These are phyloP conservation scores for Heterohyrax brucei DNA, from an alignment of 2,797 vertebrate species.

Conservation along the genomic window DNA sequence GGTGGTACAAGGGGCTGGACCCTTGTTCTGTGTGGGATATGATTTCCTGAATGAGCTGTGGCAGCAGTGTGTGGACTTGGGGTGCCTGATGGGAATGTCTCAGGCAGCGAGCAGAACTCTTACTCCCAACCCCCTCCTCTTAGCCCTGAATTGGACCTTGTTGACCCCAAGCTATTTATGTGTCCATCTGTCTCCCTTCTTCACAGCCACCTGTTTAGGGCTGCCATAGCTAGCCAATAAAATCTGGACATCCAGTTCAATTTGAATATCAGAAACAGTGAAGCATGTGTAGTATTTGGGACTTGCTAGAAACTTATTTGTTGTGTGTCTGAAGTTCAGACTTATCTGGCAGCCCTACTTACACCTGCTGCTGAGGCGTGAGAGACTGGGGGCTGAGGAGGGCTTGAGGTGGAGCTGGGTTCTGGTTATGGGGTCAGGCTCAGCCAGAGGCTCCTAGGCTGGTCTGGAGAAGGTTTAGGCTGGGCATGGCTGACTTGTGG, in stretches of 20 bases:
- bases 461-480: not conserved
- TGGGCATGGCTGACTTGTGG: not conserved
- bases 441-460: accelerated
- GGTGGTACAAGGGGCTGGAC: not conserved
- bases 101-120: not conserved
- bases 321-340: not conserved
- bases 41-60: not conserved
- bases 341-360: not conserved
- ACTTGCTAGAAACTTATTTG: not conserved
- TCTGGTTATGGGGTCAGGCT: not conserved
- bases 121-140: not conserved
- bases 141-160: not conserved
- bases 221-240: slow-evolving; percentile 66
- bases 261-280: slow-evolving; percentile 13
- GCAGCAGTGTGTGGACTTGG: not conserved
- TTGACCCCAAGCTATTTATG: slow-evolving; percentile 46
- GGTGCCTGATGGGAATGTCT: not conserved
- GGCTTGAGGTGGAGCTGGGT: not conserved
- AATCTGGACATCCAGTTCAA: slow-evolving; percentile 38
- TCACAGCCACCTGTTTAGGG: slow-evolving; percentile 76
- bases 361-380: not conserved
- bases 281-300: not conserved
- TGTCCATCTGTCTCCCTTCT: slow-evolving; percentile 73
- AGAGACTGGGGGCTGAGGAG: not conserved
- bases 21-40: not conserved